Conservation (phyloP, 1,140 invertebrate genomes). For the Grapholita molesta region DNA sequence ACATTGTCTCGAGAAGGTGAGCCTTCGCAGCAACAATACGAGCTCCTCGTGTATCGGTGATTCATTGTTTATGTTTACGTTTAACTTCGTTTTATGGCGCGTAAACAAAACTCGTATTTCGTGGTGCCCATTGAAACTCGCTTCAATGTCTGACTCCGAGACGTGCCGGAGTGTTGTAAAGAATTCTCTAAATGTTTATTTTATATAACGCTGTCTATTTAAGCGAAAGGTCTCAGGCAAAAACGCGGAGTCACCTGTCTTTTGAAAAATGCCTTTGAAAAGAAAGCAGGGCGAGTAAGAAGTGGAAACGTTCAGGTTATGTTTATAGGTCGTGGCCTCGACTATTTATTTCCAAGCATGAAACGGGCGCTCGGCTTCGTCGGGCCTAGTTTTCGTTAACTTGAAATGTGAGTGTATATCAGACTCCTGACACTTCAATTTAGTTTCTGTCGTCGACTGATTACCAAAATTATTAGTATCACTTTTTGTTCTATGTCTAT, state of each 20-base stretch:
- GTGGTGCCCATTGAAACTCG: conserved; percentile 21
- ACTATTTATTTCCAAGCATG: conserved; percentile 20
- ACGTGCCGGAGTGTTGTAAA: neutral
- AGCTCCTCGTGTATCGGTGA: neutral
- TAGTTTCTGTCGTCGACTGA: neutral
- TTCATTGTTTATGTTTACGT: conserved; percentile 18
- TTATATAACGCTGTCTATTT: conserved; percentile 15
- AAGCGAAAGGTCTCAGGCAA: conserved; percentile 17
- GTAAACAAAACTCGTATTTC: conserved; percentile 17
- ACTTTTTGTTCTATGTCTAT: neutral
- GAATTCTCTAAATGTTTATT: conserved; percentile 29
- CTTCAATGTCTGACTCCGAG: conserved; percentile 18
- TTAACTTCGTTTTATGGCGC: conserved; percentile 13
- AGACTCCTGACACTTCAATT: neutral
- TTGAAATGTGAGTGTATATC: neutral
- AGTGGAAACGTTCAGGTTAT: conserved; percentile 25
- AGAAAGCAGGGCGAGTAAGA: conserved; percentile 28
- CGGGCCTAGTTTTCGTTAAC: conserved; percentile 8
- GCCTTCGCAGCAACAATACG: conserved; percentile 5
- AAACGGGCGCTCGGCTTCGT: neutral
- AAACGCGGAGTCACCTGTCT: conserved; percentile 31
- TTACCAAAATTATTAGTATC: neutral
- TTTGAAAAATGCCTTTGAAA: conserved; percentile 31
- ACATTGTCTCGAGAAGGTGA: conserved; percentile 8
- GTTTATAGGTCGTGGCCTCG: conserved; percentile 33